These are phyloP conservation scores for Engystomops pustulosus DNA, from an alignment of 2,113 vertebrate genomes.

Conservation along the genomic window DNA sequence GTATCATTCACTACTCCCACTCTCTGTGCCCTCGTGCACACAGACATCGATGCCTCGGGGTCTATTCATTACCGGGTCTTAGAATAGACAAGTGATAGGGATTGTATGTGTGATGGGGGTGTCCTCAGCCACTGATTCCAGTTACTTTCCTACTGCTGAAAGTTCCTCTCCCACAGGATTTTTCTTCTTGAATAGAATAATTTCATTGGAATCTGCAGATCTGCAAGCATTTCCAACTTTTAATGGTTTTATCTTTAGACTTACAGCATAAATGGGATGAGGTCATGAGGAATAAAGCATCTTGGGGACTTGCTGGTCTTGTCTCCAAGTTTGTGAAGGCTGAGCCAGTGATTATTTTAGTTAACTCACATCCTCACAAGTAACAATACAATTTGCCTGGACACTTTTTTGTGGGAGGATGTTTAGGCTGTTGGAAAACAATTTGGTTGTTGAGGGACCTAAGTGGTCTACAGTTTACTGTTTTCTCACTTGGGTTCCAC, in stretches of 20 bases:
- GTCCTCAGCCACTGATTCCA: not conserved
- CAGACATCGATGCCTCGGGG: slow-evolving; percentile 22
- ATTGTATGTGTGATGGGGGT: not conserved
- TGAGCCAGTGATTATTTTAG: not conserved
- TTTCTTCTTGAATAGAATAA: not conserved
- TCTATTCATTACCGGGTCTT: slow-evolving; percentile 27
- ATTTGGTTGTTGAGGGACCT: too few relatives aligned
- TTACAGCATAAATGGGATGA: not conserved
- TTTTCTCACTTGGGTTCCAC: too few relatives aligned
- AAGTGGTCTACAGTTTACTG: too few relatives aligned
- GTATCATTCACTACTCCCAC: not conserved
- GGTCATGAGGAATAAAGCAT: not conserved
- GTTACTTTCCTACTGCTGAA: not conserved
- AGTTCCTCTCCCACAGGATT: slow-evolving; percentile 23
- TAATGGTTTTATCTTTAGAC: slow-evolving; percentile 25
- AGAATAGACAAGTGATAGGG: slow-evolving; percentile 1
- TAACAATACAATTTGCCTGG: too few relatives aligned
- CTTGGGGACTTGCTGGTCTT: not conserved
- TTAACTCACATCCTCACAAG: not conserved
- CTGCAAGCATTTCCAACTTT: slow-evolving; percentile 22
- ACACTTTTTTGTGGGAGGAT: too few relatives aligned
- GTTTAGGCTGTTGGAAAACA: too few relatives aligned
- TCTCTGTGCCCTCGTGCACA: slow-evolving; percentile 35
- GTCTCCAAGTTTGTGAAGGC: not conserved
- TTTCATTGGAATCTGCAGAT: slow-evolving; percentile 16